Evolutionary conservation across 2,888 invertebrate species (phyloP).

Genomic region (Eupeodes latifasciatus): DNA sequence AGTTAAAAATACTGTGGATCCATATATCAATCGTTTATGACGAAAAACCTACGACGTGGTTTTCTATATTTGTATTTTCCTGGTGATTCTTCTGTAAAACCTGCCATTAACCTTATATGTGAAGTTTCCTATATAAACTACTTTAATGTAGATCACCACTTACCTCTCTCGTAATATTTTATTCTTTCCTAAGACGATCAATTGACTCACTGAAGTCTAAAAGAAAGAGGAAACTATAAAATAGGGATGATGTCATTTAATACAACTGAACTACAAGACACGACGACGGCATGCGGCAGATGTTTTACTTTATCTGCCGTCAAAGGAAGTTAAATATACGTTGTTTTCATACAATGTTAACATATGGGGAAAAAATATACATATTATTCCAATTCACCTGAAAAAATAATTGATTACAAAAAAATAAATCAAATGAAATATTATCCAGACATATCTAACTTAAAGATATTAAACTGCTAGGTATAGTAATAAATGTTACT

Average conservation of each 20-base stretch:
- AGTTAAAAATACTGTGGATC: too few species aligned
- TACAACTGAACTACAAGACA: neutral
- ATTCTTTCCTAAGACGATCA: slow-evolving; percentile 50
- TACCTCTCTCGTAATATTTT: neutral
- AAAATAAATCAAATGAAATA: slow-evolving; percentile 2
- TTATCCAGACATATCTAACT: neutral
- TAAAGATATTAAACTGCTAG: too few species aligned
- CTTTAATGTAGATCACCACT: neutral
- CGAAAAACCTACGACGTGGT: neutral
- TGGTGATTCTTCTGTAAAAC: neutral
- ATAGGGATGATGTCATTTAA: slow-evolving; percentile 55
- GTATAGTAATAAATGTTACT: too few species aligned
- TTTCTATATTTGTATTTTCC: neutral
- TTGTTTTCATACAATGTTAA: slow-evolving; percentile 25
- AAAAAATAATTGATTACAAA: neutral
- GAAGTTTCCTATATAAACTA: neutral
- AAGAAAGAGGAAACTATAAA: slow-evolving; percentile 44
- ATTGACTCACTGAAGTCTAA: slow-evolving; percentile 39
- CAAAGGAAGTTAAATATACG: slow-evolving; percentile 43
- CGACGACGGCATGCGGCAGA: slow-evolving; percentile 18
- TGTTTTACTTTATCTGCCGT: slow-evolving; percentile 43
- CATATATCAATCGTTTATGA: too few species aligned
- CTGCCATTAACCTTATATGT: neutral
- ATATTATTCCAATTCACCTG: neutral
- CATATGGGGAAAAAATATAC: slow-evolving; percentile 2